Evolutionary conservation across 92 coral and sea anemone genomes (phyloP).

Genomic region (Paramuricea clavata): DNA sequence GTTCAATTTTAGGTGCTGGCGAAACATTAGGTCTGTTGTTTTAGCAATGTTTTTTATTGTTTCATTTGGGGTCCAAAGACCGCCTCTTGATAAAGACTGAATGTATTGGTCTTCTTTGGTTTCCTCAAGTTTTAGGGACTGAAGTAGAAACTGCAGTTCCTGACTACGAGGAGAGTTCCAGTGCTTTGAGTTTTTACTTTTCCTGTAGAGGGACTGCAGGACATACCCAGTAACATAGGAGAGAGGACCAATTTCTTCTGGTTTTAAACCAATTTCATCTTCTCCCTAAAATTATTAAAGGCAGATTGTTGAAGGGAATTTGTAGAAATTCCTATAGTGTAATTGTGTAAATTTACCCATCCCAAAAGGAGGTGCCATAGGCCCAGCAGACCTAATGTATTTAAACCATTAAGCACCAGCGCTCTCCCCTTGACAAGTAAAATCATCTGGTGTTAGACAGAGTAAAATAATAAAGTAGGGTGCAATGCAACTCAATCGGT

Average conservation of each 20-base stretch:
- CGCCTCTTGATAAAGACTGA: constrained; percentile 61
- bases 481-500: too few relatives aligned
- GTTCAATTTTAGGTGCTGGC: background rate
- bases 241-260: constrained; percentile 18
- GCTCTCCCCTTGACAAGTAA: too few relatives aligned
- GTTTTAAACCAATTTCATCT: too few relatives aligned
- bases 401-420: too few relatives aligned
- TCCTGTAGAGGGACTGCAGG: constrained; percentile 64
- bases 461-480: too few relatives aligned
- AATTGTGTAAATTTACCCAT: too few relatives aligned
- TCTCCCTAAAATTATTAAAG: too few relatives aligned
- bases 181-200: constrained; percentile 32
- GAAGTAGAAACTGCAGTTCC: constrained; percentile 68
- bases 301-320: too few relatives aligned
- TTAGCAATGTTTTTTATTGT: background rate
- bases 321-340: too few relatives aligned
- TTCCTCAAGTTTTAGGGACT: constrained; percentile 59
- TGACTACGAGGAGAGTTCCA: constrained; percentile 52
- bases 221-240: constrained; percentile 74
- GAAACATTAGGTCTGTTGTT: background rate
- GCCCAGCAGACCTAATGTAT: too few relatives aligned
- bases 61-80: constrained; percentile 58
- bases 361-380: too few relatives aligned
- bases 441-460: too few relatives aligned
- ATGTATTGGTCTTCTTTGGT: constrained; percentile 49